Percentiles rank a stretch among this genome's conserved stretches.
phyloP scores from a whole-genome alignment of 2,113 vertebrate genomes.

The Ranitomeya variabilis region DNA sequence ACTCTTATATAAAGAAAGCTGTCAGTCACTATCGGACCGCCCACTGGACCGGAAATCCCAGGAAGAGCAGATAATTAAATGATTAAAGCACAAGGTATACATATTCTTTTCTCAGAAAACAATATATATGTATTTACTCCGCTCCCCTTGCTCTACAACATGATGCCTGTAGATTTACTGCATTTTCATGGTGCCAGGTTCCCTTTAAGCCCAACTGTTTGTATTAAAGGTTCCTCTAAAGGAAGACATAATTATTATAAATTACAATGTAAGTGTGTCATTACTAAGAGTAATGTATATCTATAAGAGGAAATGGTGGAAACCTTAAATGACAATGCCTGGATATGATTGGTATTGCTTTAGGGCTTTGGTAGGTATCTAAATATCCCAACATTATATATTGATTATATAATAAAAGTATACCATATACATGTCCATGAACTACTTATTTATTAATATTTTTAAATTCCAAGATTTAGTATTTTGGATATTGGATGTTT shows the following conservation, averaged over 20 bases:
- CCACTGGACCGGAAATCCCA: too few species aligned
- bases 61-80: too few species aligned
- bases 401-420: not conserved
- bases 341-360: too few species aligned
- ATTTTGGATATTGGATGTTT: not conserved
- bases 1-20: too few species aligned
- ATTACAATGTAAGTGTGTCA: not conserved
- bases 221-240: not conserved
- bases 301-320: not conserved
- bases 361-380: not conserved
- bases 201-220: not conserved
- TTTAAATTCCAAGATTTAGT: not conserved
- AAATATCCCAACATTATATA: not conserved
- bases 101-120: too few species aligned
- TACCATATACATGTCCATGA: not conserved
- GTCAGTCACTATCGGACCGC: too few species aligned
- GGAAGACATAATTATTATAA: not conserved
- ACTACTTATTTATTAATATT: not conserved
- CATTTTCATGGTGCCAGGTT: too few species aligned
- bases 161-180: too few species aligned
- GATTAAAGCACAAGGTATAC: too few species aligned
- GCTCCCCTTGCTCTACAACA: too few species aligned
- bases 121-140: too few species aligned
- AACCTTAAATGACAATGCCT: too few species aligned
- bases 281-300: not conserved